Base-by-base conservation (phyloP, 2,888 invertebrate species). In the Melinaea marsaeus region DNA sequence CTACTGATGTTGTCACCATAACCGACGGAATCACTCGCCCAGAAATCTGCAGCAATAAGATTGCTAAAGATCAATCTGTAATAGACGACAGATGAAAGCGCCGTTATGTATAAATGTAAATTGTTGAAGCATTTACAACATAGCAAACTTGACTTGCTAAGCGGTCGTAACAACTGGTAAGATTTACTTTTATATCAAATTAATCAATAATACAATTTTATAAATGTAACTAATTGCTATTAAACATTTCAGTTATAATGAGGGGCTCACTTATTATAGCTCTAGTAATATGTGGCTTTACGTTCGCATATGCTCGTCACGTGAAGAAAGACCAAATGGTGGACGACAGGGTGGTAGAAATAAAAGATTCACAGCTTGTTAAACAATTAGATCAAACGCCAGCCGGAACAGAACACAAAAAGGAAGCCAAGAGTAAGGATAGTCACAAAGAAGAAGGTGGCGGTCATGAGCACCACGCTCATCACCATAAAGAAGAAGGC, bases 401-500 rank as follows among this genome's bases (percentile, higher is more conserved):
- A n/a, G 92, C 92, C 4, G 92, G 89, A 45, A 86, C 90, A 2
- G 90, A 90, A 72, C 51, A 51, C 51, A 88, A 91, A 71, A 86
- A 90, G 63, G 87, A 91, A 66, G 80, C 84, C 5, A 84, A 86
- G 71, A 86, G 83, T 62, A 84, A 86, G 71, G 86, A 83, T 62
- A 88, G 87, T 68, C 91, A 92, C 72, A 92, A 93, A 73, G 94
- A 94, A 77, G 88, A 91, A 61, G 94, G 94, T 22, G 94, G 94
- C n/a, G 95, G 95, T 0, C 92, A 93, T 71, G 92, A 93, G 64
- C 93, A 94, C 74, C 93, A 94, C 71, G 91, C 92, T 2, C 92
- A 94, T 64, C 94, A 95, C 74, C 93, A 94, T 77, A 92, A 93
- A 65, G 92, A 93, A 47, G 93, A 95, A 76, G 95, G 94, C 0